Conservation (phyloP, 2,113 vertebrate species). For the Menidia beryllina region DNA sequence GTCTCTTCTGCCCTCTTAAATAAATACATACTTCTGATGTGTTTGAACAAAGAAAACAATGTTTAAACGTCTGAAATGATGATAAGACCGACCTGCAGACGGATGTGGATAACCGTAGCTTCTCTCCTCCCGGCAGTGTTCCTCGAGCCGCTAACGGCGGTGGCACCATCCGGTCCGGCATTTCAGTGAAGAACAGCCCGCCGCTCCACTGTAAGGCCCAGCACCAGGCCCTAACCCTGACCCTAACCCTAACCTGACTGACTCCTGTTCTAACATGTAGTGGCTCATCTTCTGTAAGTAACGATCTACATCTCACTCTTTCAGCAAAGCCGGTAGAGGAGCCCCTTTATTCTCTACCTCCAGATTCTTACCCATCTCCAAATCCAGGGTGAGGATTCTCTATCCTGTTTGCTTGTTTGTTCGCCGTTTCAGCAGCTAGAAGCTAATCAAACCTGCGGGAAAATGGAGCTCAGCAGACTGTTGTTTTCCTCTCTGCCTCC, state of each 20-base stretch:
- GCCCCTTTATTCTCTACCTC: slow-evolving; percentile 83
- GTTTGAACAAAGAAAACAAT: too few species aligned
- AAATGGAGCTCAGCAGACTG: neutral
- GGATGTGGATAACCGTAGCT: neutral
- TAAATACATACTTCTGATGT: too few species aligned
- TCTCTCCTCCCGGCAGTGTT: slow-evolving; percentile 50
- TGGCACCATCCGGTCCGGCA: slow-evolving; percentile 54
- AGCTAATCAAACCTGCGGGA: neutral
- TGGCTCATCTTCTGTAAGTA: too few species aligned
- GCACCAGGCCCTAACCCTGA: too few species aligned
- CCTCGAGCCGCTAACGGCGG: slow-evolving; percentile 53
- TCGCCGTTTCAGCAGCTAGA: fast-evolving
- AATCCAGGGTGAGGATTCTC: slow-evolving; percentile 69
- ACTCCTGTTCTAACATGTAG: too few species aligned
- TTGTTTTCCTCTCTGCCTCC: neutral
- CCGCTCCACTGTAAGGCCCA: slow-evolving; percentile 67
- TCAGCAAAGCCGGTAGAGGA: slow-evolving; percentile 76
- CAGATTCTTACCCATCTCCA: slow-evolving; percentile 77
- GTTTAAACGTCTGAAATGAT: too few species aligned
- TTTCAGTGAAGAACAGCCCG: slow-evolving; percentile 63
- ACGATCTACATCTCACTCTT: too few species aligned
- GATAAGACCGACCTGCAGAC: too few species aligned
- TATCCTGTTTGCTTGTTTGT: too few species aligned
- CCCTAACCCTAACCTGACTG: too few species aligned
- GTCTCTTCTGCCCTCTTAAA: too few species aligned